Percentiles rank a stretch among this genome's conserved stretches.
Evolutionary conservation across 2,888 invertebrate species (phyloP).

Genomic region (Meteorus colon): DNA sequence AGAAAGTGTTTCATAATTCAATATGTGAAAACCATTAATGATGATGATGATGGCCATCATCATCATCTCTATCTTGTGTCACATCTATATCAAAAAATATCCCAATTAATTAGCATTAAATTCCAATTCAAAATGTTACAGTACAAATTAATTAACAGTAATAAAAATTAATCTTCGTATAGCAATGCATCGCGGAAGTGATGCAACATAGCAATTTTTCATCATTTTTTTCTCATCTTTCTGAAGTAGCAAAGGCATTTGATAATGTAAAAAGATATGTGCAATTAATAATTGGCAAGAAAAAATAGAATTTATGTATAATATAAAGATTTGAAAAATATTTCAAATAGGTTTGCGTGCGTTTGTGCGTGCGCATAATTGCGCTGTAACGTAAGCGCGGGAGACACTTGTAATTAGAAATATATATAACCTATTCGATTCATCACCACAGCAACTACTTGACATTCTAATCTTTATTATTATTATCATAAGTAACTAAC

Average conservation of each 20-base stretch:
- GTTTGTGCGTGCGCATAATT: not conserved
- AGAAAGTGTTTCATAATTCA: not conserved
- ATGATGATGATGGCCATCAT: not conserved
- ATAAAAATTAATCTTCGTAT: not conserved
- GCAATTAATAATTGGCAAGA: not conserved
- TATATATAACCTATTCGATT: slow-evolving; percentile 11
- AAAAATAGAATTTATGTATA: not conserved
- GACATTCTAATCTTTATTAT: not conserved
- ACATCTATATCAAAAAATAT: not conserved
- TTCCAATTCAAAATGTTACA: not conserved
- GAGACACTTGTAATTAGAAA: slow-evolving; percentile 7
- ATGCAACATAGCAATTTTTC: not conserved
- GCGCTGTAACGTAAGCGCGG: not conserved
- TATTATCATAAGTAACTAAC: not conserved
- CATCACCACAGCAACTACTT: not conserved
- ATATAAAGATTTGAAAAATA: not conserved
- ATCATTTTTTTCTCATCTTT: not conserved
- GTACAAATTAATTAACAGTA: not conserved
- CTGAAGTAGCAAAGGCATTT: not conserved
- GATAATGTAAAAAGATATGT: not conserved
- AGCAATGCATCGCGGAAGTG: not conserved
- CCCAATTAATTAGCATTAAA: not conserved
- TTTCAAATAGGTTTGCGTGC: not conserved
- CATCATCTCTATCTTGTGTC: not conserved
- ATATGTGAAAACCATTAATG: not conserved